Evolutionary conservation across 2,113 vertebrate genomes (phyloP), one percentile per base, ranked within the genome.

Genomic region (Cervus canadensis): DNA sequence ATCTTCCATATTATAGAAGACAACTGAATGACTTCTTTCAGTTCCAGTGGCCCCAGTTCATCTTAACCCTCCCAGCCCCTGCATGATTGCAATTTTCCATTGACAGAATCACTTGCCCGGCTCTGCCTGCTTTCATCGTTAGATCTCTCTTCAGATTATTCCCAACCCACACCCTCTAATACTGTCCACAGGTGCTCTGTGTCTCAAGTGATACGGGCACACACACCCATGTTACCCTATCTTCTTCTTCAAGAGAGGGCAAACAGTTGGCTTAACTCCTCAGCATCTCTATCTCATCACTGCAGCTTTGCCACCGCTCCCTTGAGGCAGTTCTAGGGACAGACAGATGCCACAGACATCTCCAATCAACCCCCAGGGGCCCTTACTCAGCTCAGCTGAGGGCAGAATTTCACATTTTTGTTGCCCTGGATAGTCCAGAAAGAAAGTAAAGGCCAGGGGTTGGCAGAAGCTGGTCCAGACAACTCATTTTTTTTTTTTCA

Each of bases 381-480:
- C 95, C 91, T 96, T 93, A 95, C 88, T 98, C 97, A 97, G 96
- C 94, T 97, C 83, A 81, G 93, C 95, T 96, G 97, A 97, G 88
- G 95, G 94, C 91, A 91, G 82, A 96, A 96, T 96, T 98, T 98
- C 97, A 98, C 98, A 98, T 98, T 98, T 96, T 93, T 97, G 97
- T 98, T 97, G 95, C 98, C 93, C 95, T 96, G 83, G 84, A 96
- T 33, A 97, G 96, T 96, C 97, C 97, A 98, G 25, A 89, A 92
- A 95, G 78, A 85, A 94, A 96, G 97, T 96, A 95, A 93, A 96
- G 90, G 95, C 96, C 93, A 96, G 93, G 95, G 93, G 96, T 93
- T 97, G 98, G 97, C 94, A 97, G 98, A 98, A 97, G 98, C 97
- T 99, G 98, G 98, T 98, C 98, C 97, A 97, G 6, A 2, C 98